Evolutionary conservation across 2,888 invertebrate genomes (phyloP).

Genomic region (Catonia carolina): DNA sequence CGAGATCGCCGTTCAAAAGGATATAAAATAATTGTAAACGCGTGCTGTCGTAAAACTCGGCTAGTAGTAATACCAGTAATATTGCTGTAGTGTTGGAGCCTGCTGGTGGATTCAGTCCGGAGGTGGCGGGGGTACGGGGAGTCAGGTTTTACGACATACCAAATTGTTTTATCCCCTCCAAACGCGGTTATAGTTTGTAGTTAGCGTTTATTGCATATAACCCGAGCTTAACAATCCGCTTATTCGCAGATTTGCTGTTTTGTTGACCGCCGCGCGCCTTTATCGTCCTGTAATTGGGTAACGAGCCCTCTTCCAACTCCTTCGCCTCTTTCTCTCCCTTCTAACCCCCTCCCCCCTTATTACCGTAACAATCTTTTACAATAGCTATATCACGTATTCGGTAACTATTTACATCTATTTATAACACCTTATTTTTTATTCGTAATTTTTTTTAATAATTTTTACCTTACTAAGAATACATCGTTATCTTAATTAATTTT

Average conservation of each 20-base stretch:
- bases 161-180: constrained; percentile 27
- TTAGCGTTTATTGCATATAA: constrained; percentile 28
- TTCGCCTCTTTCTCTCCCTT: constrained; percentile 4
- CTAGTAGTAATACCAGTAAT: no score
- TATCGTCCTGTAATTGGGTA: constrained; percentile 21
- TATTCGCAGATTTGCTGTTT: constrained; percentile 23
- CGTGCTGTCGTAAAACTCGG: constrained; percentile 18
- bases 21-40: constrained; percentile 27
- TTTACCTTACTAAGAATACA: no score
- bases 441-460: no score
- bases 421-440: no score
- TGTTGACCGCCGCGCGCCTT: constrained; percentile 16
- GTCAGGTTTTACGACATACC: constrained; percentile 20
- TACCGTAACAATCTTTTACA: no score
- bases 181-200: constrained; percentile 24
- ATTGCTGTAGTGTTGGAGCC: no score
- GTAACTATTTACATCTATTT: no score
- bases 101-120: constrained; percentile 8
- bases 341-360: background rate
- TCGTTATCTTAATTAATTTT: no score
- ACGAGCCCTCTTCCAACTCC: constrained; percentile 4
- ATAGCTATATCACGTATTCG: no score
- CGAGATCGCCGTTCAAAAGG: constrained; percentile 20
- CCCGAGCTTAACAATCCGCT: constrained; percentile 21
- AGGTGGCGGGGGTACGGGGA: constrained; percentile 5